Percentiles rank a stretch among this genome's conserved stretches.
Evolutionary conservation across 2,797 vertebrate genomes (phyloP).

Genomic region (Novumbra hubbsi): DNA sequence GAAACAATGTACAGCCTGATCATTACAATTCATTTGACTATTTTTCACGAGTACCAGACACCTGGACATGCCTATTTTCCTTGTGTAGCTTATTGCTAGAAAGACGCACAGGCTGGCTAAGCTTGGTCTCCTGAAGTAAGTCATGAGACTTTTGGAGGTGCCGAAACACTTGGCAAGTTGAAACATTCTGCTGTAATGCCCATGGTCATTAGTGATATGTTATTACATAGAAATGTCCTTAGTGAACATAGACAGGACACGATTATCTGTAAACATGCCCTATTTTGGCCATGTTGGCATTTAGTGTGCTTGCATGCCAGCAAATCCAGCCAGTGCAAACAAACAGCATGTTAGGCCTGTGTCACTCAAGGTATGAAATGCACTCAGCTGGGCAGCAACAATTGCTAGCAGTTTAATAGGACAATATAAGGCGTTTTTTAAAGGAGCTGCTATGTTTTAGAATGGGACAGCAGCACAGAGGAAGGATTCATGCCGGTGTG

Average conservation of each 20-base stretch:
- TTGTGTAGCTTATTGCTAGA: background rate
- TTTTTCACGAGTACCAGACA: background rate
- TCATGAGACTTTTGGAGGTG: conserved; percentile 19
- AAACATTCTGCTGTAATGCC: conserved; percentile 49
- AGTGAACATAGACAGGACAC: conserved; percentile 56
- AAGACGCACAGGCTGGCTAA: background rate
- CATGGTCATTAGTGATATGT: conserved; percentile 38
- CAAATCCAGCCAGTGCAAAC: conserved; percentile 65
- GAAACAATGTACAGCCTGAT: background rate
- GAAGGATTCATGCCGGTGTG: conserved; percentile 39
- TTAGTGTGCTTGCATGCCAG: conserved; percentile 45
- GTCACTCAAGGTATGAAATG: conserved; percentile 69
- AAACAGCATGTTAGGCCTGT: conserved; percentile 66
- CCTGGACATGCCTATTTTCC: background rate
- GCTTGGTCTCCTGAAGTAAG: background rate
- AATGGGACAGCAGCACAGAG: conserved; percentile 31
- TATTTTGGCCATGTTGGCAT: conserved; percentile 69
- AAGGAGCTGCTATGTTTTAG: conserved; percentile 54
- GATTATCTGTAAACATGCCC: conserved; percentile 63
- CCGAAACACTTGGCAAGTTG: conserved; percentile 9
- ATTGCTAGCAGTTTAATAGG: conserved; percentile 58
- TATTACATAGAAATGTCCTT: conserved; percentile 13
- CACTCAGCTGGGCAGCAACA: conserved; percentile 57
- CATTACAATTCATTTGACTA: background rate
- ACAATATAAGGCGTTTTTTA: conserved; percentile 50